Conservation (phyloP, 1,140 invertebrate genomes). For the Euura saliciscinereae region DNA sequence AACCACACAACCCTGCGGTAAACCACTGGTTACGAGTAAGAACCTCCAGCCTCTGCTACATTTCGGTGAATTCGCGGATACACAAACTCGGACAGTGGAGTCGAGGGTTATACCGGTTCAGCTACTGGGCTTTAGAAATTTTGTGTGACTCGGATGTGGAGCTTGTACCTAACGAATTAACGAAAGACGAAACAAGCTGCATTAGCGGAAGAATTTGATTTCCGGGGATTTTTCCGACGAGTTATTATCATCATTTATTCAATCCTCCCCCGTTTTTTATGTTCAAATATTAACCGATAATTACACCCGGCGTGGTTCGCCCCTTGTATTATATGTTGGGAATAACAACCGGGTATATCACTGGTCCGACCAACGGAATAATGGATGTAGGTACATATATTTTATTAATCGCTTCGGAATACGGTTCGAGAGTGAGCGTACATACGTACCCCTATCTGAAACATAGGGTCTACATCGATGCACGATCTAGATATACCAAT, state of each 20-base stretch:
- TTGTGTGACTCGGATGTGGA: too few species aligned
- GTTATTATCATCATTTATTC: not conserved
- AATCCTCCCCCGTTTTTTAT: not conserved
- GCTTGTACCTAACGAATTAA: too few species aligned
- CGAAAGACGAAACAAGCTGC: too few species aligned
- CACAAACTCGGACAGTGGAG: too few species aligned
- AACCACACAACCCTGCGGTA: not conserved
- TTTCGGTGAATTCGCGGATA: too few species aligned
- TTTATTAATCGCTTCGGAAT: not conserved
- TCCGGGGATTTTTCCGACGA: too few species aligned
- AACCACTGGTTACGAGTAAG: not conserved
- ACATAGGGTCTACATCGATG: not conserved
- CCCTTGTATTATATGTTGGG: not conserved
- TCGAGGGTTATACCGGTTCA: too few species aligned
- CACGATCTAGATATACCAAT: too few species aligned
- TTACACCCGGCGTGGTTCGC: not conserved
- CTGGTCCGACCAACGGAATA: not conserved
- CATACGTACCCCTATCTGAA: not conserved
- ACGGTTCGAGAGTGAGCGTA: not conserved
- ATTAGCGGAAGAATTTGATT: too few species aligned
- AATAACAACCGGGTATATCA: not conserved
- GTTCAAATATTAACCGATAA: not conserved
- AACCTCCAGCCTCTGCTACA: too few species aligned
- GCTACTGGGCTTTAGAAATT: too few species aligned
- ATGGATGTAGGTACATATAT: not conserved